Evolutionary conservation across 2,797 vertebrate genomes (phyloP).

Genomic region (Aselliscus stoliczkanus): DNA sequence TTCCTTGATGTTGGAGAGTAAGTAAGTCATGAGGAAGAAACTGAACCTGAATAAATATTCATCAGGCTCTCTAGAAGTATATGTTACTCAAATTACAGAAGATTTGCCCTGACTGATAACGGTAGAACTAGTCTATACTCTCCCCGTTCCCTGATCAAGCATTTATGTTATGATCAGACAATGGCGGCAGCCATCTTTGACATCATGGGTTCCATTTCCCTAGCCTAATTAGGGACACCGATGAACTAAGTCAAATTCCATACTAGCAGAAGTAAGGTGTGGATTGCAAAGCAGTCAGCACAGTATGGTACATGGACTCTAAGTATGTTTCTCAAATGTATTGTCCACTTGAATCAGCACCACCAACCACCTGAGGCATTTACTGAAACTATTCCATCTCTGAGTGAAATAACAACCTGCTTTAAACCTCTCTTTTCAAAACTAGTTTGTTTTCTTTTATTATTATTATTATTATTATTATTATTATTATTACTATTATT

Average conservation of each 20-base stretch:
- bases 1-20: background rate
- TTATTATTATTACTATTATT: no score
- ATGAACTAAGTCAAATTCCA: background rate
- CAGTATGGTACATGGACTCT: rapidly evolving
- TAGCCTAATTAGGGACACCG: background rate
- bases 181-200: background rate
- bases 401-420: background rate
- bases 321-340: background rate
- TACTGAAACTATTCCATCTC: background rate
- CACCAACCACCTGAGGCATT: background rate
- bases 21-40: background rate
- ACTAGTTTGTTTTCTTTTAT: background rate
- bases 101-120: background rate
- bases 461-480: no score
- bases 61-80: background rate
- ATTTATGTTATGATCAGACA: background rate
- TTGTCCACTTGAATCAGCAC: background rate
- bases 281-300: background rate
- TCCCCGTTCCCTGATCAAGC: background rate
- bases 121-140: background rate
- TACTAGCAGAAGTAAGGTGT: background rate
- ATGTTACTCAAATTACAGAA: background rate
- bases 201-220: background rate
- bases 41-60: background rate
- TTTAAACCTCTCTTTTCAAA: background rate